These are phyloP conservation scores for Girardinus metallicus DNA, from an alignment of 2,797 vertebrate species.

Conservation along the genomic window DNA sequence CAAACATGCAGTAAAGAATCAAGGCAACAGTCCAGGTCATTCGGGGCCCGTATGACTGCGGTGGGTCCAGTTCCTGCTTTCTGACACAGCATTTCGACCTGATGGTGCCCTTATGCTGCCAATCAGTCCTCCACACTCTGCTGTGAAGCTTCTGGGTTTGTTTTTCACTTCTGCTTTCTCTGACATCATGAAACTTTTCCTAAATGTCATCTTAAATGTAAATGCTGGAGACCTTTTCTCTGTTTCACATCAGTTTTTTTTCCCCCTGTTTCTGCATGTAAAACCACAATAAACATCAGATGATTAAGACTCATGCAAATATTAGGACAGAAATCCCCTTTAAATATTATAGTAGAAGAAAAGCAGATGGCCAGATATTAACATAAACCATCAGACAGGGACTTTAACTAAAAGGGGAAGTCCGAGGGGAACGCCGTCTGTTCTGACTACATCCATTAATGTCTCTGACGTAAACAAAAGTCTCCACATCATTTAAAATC, in stretches of 20 bases:
- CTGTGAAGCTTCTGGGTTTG: not conserved
- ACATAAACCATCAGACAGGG: not conserved
- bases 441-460: too few relatives aligned
- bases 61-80: not conserved
- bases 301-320: not conserved
- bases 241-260: not conserved
- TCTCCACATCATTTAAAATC: too few relatives aligned
- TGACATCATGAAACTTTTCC: not conserved
- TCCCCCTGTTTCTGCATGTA: not conserved
- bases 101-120: not conserved
- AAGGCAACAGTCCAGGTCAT: too few relatives aligned
- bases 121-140: not conserved
- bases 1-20: too few relatives aligned
- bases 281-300: not conserved
- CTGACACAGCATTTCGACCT: not conserved
- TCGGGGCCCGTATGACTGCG: too few relatives aligned
- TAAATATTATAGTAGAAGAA: not conserved
- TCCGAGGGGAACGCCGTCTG: too few relatives aligned
- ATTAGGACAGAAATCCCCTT: not conserved
- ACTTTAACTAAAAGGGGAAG: not conserved
- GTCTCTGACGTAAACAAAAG: too few relatives aligned
- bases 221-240: not conserved
- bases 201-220: not conserved
- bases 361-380: not conserved
- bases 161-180: not conserved